Base-by-base conservation (phyloP, 2,797 vertebrate species). In the Podarcis siculus region DNA sequence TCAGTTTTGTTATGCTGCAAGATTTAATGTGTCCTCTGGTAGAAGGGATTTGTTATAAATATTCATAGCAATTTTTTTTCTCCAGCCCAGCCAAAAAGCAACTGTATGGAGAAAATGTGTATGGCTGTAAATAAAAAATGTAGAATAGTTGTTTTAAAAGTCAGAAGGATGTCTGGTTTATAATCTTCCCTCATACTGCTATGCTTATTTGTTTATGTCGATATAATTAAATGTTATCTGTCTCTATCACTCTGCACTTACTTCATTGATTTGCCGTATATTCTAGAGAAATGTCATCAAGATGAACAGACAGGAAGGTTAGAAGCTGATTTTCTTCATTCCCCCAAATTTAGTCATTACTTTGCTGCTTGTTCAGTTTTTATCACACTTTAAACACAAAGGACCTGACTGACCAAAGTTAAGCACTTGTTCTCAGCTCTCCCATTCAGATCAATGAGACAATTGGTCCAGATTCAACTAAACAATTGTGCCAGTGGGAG, bases 1-100 rank as follows among this genome's bases (percentile, higher is more conserved):
- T 97, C 96, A 96, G 96, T 96, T 97, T 97, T 97, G 96, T 96
- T 97, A 97, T 97, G 96, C 97, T 96, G 95, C 84, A 91, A 97
- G 96, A 97, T 95, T 97, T 97, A 97, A 97, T 97, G 97, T 96
- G 96, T 97, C 96, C 96, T 97, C 96, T 96, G 96, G 94, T 96
- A 95, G 94, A 91, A 96, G 91, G 93, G 91, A 93, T 96, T 95
- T 96, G 94, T 96, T 97, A 97, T 97, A 97, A 97, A 97, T 97
- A 97, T 97, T 97, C 96, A 97, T 97, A 96, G 95, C 89, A 93
- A 94, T 32, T 87, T 94, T 92, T 92, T 92, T 85, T 95, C 92
- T 92, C 81, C 92, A 93, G 79, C 90, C 90, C 92, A 94, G 89
- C 85, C 90, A 89, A 73, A 94, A 91, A 92, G 90, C 89, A 90